phyloP scores from a whole-genome alignment of 35 echinoderm and acorn worm species.

The Acanthaster planci region DNA sequence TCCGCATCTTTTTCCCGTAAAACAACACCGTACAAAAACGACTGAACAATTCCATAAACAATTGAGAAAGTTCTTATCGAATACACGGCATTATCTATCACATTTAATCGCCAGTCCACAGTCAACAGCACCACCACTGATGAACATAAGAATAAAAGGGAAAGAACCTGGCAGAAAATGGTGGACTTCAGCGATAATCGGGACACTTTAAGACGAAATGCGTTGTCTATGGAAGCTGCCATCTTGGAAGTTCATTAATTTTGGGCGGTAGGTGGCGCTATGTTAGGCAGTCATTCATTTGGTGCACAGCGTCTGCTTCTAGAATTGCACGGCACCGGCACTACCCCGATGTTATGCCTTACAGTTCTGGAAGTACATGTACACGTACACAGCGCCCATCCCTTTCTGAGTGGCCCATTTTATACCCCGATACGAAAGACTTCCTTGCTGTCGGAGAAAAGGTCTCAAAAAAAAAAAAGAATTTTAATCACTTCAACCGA shows the following conservation, averaged over 20 bases:
- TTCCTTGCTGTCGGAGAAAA: too few species aligned
- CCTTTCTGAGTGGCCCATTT: too few species aligned
- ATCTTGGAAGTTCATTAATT: slow-evolving; percentile 21
- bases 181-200: slow-evolving; percentile 19
- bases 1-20: slow-evolving; percentile 17
- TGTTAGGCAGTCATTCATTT: too few species aligned
- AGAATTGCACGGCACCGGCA: too few species aligned
- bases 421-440: too few species aligned
- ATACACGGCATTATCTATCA: slow-evolving; percentile 38
- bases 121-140: slow-evolving; percentile 21
- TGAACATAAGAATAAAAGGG: slow-evolving; percentile 3
- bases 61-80: slow-evolving; percentile 46
- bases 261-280: slow-evolving; percentile 28
- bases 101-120: slow-evolving; percentile 33
- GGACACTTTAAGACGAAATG: not conserved
- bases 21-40: slow-evolving; percentile 7
- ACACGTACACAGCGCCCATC: too few species aligned
- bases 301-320: too few species aligned
- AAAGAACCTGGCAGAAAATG: slow-evolving; percentile 34
- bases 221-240: slow-evolving; percentile 35
- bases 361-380: too few species aligned
- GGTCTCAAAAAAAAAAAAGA: too few species aligned
- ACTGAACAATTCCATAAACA: slow-evolving; percentile 2
- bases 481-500: too few species aligned
- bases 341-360: too few species aligned